phyloP scores from a whole-genome alignment of 2,113 vertebrate genomes.

The Morone saxatilis region DNA sequence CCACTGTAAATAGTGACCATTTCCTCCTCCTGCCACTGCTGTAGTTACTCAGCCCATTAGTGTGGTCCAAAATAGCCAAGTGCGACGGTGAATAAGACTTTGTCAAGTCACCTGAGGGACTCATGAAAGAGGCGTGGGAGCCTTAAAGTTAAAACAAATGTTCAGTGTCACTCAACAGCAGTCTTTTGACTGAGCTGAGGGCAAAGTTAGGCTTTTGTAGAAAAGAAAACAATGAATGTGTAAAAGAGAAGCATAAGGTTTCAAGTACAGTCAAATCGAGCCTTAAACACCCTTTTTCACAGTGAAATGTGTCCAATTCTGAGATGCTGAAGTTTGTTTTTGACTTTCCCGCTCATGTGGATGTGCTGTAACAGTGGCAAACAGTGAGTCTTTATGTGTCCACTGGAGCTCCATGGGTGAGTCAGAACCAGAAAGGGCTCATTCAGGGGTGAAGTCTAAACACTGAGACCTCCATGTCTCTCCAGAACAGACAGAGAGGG shows the following conservation, averaged over 20 bases:
- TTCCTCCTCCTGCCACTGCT: conserved; percentile 63
- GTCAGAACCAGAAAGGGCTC: conserved; percentile 77
- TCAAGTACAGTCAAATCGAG: conserved; percentile 4
- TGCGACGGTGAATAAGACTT: conserved; percentile 69
- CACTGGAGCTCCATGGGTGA: conserved; percentile 59
- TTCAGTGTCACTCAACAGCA: conserved; percentile 62
- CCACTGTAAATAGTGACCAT: conserved; percentile 53
- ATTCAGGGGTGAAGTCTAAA: conserved; percentile 75
- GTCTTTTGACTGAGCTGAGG: conserved; percentile 58
- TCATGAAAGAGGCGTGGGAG: conserved; percentile 44
- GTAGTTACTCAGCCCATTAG: conserved; percentile 47
- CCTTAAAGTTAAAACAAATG: conserved; percentile 67
- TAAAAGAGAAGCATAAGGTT: conserved; percentile 43
- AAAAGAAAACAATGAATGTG: conserved; percentile 40
- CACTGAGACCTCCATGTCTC: conserved; percentile 69
- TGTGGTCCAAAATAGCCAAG: conserved; percentile 58
- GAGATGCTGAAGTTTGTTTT: conserved; percentile 3
- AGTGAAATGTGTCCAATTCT: conserved; percentile 9
- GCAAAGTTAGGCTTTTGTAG: conserved; percentile 8
- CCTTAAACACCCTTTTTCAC: background rate
- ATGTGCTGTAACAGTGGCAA: conserved; percentile 62
- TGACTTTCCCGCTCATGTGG: conserved; percentile 56
- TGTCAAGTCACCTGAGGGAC: conserved; percentile 59
- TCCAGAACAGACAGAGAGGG: conserved; percentile 34
- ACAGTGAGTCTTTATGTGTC: conserved; percentile 79